Base-by-base conservation (phyloP, 2,797 vertebrate genomes). In the Psittacula echo region DNA sequence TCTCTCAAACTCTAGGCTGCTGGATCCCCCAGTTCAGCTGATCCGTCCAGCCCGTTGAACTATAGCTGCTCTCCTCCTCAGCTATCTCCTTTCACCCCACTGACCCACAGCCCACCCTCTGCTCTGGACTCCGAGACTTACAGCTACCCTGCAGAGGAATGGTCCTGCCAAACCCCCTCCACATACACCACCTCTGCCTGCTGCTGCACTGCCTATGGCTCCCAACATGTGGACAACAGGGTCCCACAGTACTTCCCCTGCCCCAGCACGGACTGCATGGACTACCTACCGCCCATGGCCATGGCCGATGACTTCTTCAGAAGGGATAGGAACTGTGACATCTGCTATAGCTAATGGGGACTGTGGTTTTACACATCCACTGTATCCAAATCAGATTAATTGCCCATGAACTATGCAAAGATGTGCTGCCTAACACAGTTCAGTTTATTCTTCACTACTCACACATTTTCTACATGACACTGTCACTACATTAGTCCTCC, bases 61-160 rank as follows among this genome's bases (percentile, higher is more conserved):
- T 98, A 94, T 91, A 98, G 97, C 97, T 99, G 98, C 96, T 99
- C 98, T 22, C 98, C 98, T 1, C 97, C 98, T n/a, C 98, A 99
- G 95, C 98, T 98, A 0, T 97, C 98, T 78, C 98, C 98, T 3
- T 98, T 98, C 17, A 96, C 98, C 45, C 97, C 98, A 0, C 98
- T 98, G 66, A 98, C 97, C 96, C 98, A 98, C 94, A 97, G 92
- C 96, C 98, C 98, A 2, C 97, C 98, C 11, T 97, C 98, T 22
- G 97, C 98, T 73, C 97, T 98, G 98, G 99, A 99, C 83, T 53
- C 98, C 76, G 97, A 95, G 65, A 85, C 93, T 86, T 98, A 85
- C 17, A 85, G 97, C 90, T 97, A 97, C 24, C 95, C 97, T 11
- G 39, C 34, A 1, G 98, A 98, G 89, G 97, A 97, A 58, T 98